A percentile compares a stretch with the other conserved stretches of the same genome.
Conservation (phyloP, 2,113 vertebrate species). For the Tetrao urogallus region DNA sequence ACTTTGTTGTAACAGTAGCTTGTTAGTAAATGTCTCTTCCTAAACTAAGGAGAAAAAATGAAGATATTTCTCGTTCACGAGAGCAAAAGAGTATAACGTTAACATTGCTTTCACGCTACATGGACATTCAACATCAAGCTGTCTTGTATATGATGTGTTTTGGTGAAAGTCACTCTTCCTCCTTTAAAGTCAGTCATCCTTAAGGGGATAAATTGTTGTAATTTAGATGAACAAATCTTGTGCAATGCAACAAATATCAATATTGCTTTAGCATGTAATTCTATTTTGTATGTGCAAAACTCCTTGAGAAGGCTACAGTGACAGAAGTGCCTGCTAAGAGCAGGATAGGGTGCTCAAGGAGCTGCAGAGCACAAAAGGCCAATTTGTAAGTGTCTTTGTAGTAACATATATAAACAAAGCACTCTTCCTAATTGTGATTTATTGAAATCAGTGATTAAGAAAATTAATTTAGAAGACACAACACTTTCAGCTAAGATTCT, state of each 20-base stretch:
- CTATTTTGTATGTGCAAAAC: not conserved
- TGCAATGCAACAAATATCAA: not conserved
- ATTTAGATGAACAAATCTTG: not conserved
- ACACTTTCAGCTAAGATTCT: not conserved
- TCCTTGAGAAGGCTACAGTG: not conserved
- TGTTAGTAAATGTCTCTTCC: not conserved
- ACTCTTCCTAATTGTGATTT: not conserved
- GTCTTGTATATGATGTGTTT: not conserved
- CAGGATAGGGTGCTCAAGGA: not conserved
- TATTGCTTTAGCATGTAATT: not conserved
- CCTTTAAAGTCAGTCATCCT: not conserved
- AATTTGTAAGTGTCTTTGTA: not conserved
- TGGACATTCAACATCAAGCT: not conserved
- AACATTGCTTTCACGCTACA: not conserved
- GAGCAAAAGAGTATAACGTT: not conserved
- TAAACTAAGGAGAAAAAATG: not conserved
- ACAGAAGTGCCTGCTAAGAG: not conserved
- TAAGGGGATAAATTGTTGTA: not conserved
- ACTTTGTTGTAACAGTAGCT: not conserved
- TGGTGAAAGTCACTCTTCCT: not conserved
- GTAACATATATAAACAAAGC: not conserved
- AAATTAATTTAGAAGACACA: not conserved
- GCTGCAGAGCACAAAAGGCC: not conserved
- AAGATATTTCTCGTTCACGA: not conserved
- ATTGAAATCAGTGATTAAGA: not conserved